A percentile compares a stretch with the other conserved stretches of the same genome.
phyloP scores from a whole-genome alignment of 2,888 invertebrate species.

The Lasioglossum oenotherae region DNA sequence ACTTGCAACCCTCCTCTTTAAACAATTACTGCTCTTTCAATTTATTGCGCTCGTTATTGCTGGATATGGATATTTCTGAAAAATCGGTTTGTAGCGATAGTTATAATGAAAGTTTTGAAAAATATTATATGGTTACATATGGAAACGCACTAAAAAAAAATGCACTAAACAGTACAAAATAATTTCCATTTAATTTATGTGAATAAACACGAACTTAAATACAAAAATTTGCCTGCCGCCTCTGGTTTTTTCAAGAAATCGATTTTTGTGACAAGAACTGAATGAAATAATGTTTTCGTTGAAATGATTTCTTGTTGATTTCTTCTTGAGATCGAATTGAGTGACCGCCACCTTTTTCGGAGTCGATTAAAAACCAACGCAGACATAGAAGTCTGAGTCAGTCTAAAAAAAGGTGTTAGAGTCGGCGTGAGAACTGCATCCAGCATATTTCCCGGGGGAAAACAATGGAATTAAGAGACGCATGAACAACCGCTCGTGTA shows the following conservation, averaged over 20 bases:
- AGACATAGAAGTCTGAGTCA: not conserved
- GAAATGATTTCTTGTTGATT: no score
- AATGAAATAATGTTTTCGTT: no score
- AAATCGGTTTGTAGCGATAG: not conserved
- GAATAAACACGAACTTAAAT: no score
- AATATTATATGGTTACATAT: not conserved
- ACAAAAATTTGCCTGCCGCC: no score
- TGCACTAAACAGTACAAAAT: no score
- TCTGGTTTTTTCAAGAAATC: no score
- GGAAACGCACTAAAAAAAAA: no score
- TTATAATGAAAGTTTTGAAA: not conserved
- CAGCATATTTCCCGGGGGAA: not conserved
- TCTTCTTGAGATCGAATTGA: no score
- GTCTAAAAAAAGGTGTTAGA: not conserved
- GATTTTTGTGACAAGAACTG: no score
- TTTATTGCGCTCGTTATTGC: not conserved
- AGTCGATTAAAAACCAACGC: not conserved
- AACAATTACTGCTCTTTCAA: not conserved
- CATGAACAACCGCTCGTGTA: not conserved
- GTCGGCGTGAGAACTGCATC: no score
- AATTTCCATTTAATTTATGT: no score
- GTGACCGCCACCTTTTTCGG: no score
- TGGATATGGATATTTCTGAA: not conserved
- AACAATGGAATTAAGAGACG: not conserved
- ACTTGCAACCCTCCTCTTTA: not conserved